phyloP scores from a whole-genome alignment of 2,797 vertebrate species.

The Menidia menidia region DNA sequence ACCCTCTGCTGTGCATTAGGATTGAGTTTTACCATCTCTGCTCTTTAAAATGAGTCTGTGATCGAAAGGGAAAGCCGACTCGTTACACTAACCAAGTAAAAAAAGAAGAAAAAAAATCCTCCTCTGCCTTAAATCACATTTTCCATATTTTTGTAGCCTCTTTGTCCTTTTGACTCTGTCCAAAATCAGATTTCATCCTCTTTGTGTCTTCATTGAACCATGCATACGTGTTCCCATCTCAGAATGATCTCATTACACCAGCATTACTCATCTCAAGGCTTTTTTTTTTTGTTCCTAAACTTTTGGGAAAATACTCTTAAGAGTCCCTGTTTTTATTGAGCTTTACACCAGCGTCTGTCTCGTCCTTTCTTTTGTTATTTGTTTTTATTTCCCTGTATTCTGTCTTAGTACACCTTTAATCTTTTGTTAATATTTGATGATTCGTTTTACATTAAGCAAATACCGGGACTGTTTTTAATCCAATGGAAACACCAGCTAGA shows the following conservation, averaged over 20 bases:
- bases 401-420: constrained; percentile 34
- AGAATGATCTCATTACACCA: constrained; percentile 36
- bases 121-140: constrained; percentile 34
- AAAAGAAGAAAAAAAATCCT: constrained; percentile 10
- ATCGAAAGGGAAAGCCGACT: constrained; percentile 37
- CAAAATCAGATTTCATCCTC: constrained; percentile 27
- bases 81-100: constrained; percentile 37
- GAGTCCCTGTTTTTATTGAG: constrained; percentile 29
- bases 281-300: constrained; percentile 5
- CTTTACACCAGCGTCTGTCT: constrained; percentile 20
- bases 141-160: constrained; percentile 14
- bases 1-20: constrained; percentile 46
- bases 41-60: constrained; percentile 22
- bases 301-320: constrained; percentile 41
- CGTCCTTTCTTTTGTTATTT: constrained; percentile 24
- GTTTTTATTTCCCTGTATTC: constrained; percentile 8
- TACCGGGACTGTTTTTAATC: constrained; percentile 18
- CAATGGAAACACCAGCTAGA: constrained; percentile 15
- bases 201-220: constrained; percentile 15
- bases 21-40: constrained; percentile 28
- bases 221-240: constrained; percentile 7
- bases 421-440: constrained; percentile 24
- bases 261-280: constrained; percentile 47
- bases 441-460: constrained; percentile 46
- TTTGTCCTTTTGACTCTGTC: constrained; percentile 20